Percentiles rank a stretch among this genome's conserved stretches.
Conservation (phyloP, 2,797 vertebrate species). For the Phoeniculus purpureus region DNA sequence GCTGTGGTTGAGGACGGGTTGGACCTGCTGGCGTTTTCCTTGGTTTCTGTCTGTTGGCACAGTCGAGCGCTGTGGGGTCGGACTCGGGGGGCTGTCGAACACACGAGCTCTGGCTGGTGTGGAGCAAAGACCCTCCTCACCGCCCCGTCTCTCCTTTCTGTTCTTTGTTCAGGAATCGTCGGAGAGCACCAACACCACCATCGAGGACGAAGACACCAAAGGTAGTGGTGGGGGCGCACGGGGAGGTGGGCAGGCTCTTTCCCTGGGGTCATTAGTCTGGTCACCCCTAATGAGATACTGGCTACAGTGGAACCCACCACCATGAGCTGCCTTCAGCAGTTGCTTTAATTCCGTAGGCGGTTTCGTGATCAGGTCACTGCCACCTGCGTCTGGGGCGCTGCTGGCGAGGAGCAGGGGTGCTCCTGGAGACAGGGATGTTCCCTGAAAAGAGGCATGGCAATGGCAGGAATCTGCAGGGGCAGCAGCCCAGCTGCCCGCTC, state of each 20-base stretch:
- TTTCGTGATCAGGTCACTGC: background rate
- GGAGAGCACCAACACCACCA: slow-evolving; percentile 97
- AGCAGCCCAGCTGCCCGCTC: background rate
- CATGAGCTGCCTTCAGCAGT: background rate
- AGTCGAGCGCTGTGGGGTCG: slow-evolving; percentile 56
- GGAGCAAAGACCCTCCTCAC: slow-evolving; percentile 41
- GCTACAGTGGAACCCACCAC: background rate
- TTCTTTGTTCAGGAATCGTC: slow-evolving; percentile 91
- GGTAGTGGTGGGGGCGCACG: slow-evolving; percentile 69
- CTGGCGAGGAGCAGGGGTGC: accelerated
- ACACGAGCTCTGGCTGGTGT: background rate
- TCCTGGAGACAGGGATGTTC: background rate
- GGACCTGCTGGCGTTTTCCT: slow-evolving; percentile 59
- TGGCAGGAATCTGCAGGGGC: background rate
- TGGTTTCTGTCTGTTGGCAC: slow-evolving; percentile 55
- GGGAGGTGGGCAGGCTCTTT: background rate
- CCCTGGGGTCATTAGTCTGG: background rate
- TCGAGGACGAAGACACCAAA: slow-evolving; percentile 96
- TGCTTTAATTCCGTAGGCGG: background rate
- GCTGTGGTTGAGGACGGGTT: slow-evolving; percentile 57
- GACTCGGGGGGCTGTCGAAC: slow-evolving; percentile 56
- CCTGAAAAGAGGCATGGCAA: background rate
- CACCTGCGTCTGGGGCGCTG: background rate
- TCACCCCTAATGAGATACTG: background rate
- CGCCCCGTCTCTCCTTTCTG: slow-evolving; percentile 36